Base-by-base conservation (phyloP, 1,140 invertebrate species). In the Epicauta chinensis region DNA sequence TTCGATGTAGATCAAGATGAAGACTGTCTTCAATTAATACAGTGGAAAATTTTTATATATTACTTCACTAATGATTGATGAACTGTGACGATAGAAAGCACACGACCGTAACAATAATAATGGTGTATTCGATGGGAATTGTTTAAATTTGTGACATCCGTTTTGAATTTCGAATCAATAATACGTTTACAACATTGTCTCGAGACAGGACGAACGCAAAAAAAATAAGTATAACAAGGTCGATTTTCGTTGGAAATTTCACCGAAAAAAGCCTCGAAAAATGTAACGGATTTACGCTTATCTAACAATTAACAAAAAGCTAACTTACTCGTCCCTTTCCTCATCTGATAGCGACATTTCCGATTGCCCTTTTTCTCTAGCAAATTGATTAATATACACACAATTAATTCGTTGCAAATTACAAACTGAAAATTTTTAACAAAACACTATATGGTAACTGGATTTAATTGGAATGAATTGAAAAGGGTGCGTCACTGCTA, bases 271-370 rank as follows among this genome's bases (percentile, higher is more conserved):
- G 7, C 23, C 4, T 7, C 23, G 23, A 23, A 23, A 23, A 5
- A 3, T 23, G 7, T 3, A 7, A 23, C 23, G 23, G 23, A 23
- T 5, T 29, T 47, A 29, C 12, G 15, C 13, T 3, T 17, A 30
- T 34, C 5, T 34, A 13, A 16, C 10, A 14, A 10, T 13, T 4
- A 17, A 15, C 23, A 36, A 31, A 34, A 30, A 37, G 29, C 10
- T 16, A 41, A 31, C 75, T 76, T 68, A 76, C 75, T 76, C 74
- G 59, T 76, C 75, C 47, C 70, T 55, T 61, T 75, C 74, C 62
- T 76, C 75, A 53, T 76, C 75, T n/a, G 72, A 73, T 6, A 73
- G 56, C 40, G 73, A 75, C 60, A 71, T 69, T 11, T 23, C 48
- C 13, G 37, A 42, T 16, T 17, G 4, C 4, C n/a, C n/a, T n/a